Base-by-base conservation (phyloP, 2,888 invertebrate genomes). In the Drosophila picticornis region DNA sequence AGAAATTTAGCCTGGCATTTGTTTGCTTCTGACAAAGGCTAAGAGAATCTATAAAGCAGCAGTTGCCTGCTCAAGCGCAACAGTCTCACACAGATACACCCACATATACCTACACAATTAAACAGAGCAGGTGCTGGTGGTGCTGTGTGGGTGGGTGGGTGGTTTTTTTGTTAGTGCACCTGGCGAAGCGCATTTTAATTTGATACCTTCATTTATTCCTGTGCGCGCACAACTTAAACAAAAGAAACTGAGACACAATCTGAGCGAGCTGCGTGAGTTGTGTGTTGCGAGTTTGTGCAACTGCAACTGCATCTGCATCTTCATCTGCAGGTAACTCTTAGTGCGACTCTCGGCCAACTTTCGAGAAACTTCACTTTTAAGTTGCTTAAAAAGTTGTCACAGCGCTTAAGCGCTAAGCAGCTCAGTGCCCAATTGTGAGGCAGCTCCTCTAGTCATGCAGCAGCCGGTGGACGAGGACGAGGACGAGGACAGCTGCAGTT, bases 341-440 rank as follows among this genome's bases (percentile, higher is more conserved):
- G 60, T 55, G 68, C 60, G 60, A 55, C 62, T 76, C 77, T 57
- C 65, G 77, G 55, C 61, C 62, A 75, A 75, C 76, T 79, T 77
- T 55, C 34, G 32, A 11, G 60, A 77, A 85, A 84, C 90, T 86
- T 81, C 80, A 75, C 65, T 77, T 72, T 90, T 88, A 86, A 88
- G 85, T 90, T 88, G 88, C 85, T 86, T 88, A 84, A 88, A 86
- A 86, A 86, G 85, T 90, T 86, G 90, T 85, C 88, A 88, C 83
- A 90, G 88, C 85, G 83, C 90, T 90, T 86, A 86, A 86, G 80
- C 78, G 74, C 80, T 83, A 81, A 81, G 83, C 81, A 83, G 81
- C 81, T 81, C 83, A 81, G 78, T 72, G 78, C 77, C 81, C 81
- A 78, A 78, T 78, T 80, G 67, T 62, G 61, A 72, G 81, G 38